Evolutionary conservation across 1,140 invertebrate species (phyloP), one percentile per base, ranked within the genome.

Genomic region (Coelopa frigida): DNA sequence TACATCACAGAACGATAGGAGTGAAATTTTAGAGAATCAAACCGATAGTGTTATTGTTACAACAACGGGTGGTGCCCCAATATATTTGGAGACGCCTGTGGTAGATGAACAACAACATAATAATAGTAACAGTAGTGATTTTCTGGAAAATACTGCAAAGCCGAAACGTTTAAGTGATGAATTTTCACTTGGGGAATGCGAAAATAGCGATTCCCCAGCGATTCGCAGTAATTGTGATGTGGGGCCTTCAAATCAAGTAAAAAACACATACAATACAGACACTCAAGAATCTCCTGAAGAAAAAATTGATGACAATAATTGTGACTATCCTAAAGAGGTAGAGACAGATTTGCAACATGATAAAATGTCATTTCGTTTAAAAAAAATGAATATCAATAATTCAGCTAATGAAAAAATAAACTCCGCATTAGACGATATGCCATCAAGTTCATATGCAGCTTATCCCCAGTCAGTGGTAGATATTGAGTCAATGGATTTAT

Each of bases 151-250:
- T 10, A 43, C 53, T 11, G 57, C 53, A 7, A 67, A 65, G 32
- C 66, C 66, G 10, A 69, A 69, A 42, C 58, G 66, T 11, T 51
- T 69, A 10, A 69, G 66, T 44, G 66, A 69, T 47, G 66, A 69
- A 41, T 69, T 69, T 37, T 49, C 58, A 38, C 47, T 52, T 6
- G 38, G 47, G 17, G 33, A 38, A 31, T 18, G 17, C 32, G 7
- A 39, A 23, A n/a, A n/a, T n/a, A n/a, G n/a, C n/a, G n/a, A n/a
- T n/a, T n/a, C n/a, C n/a, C n/a, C n/a, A n/a, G n/a, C n/a, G n/a
- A n/a, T n/a, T n/a, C n/a, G n/a, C n/a, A n/a, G n/a, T n/a, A n/a
- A n/a, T n/a, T n/a, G n/a, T n/a, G n/a, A n/a, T n/a, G n/a, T n/a
- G n/a, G n/a, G n/a, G n/a, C n/a, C n/a, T n/a, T n/a, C n/a, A n/a